Evolutionary conservation across 2,888 invertebrate species (phyloP).

Genomic region (Anoncus sp.): DNA sequence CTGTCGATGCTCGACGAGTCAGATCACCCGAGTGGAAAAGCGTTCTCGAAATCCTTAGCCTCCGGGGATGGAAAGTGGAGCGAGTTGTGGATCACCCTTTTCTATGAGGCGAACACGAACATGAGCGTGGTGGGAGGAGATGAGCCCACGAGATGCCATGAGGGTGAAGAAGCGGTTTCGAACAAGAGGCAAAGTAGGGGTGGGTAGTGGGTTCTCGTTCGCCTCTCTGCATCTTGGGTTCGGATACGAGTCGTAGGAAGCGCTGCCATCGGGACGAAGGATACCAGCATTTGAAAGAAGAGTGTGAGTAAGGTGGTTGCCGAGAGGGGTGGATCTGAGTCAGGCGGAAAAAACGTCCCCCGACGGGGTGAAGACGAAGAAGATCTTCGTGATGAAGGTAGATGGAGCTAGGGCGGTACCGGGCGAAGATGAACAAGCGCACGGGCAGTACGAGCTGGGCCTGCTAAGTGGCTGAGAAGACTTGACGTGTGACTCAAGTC

Average conservation of each 20-base stretch:
- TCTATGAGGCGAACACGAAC: constrained; percentile 61
- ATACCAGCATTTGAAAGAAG: constrained; percentile 25
- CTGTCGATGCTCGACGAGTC: constrained; percentile 61
- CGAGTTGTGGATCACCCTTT: constrained; percentile 77
- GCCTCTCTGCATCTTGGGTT: constrained; percentile 31
- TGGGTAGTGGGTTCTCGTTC: constrained; percentile 33
- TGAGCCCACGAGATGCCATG: constrained; percentile 28
- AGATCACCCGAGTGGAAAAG: constrained; percentile 79
- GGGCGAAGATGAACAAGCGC: constrained; percentile 62
- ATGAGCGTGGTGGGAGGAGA: constrained; percentile 15
- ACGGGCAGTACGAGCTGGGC: constrained; percentile 68
- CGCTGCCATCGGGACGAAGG: constrained; percentile 45
- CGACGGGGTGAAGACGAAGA: constrained; percentile 62
- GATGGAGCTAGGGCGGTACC: constrained; percentile 58
- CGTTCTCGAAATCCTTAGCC: constrained; percentile 75
- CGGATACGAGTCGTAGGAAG: constrained; percentile 45
- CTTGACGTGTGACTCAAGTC: constrained; percentile 68
- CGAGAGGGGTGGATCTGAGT: constrained; percentile 58
- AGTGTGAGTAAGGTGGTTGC: constrained; percentile 44
- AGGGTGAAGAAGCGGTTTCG: constrained; percentile 53
- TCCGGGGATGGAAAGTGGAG: constrained; percentile 77
- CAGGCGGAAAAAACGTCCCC: constrained; percentile 48
- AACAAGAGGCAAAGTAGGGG: constrained; percentile 29
- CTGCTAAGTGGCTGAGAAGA: constrained; percentile 74
- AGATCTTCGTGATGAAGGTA: constrained; percentile 58